Evolutionary conservation across 2,888 invertebrate genomes (phyloP).

Genomic region (Luperina nickerlii): DNA sequence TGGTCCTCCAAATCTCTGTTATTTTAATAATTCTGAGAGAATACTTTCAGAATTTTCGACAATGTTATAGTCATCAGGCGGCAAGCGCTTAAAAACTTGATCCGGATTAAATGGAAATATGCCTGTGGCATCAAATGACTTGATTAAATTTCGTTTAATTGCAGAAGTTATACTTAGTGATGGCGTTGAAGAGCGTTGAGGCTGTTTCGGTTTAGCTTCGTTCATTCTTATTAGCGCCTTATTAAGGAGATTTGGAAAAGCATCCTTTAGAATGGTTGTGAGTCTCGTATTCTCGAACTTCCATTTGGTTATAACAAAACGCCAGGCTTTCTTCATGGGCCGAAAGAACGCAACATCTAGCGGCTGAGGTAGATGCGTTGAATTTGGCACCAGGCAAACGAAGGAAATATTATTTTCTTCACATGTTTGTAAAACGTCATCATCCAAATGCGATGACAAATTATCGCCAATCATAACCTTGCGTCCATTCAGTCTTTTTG

Average conservation of each 20-base stretch:
- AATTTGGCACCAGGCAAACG: too few species aligned
- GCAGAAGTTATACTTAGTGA: background rate
- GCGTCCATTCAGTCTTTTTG: too few species aligned
- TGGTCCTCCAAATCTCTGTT: constrained; percentile 1
- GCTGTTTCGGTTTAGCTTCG: background rate
- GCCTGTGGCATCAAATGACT: background rate
- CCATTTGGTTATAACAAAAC: background rate
- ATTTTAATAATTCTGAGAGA: background rate
- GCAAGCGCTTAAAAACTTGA: constrained; percentile 1
- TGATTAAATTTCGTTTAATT: background rate
- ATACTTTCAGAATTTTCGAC: background rate
- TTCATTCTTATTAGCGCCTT: constrained; percentile 1
- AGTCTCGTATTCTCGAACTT: background rate
- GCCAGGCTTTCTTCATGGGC: too few species aligned
- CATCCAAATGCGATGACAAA: too few species aligned
- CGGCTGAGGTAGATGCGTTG: too few species aligned
- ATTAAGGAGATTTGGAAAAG: background rate
- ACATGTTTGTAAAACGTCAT: too few species aligned
- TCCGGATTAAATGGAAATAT: constrained; percentile 1
- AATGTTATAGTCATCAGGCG: background rate
- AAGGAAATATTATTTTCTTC: too few species aligned
- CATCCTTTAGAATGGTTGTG: background rate
- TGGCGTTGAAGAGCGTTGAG: background rate
- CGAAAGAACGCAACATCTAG: too few species aligned
- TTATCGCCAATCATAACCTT: too few species aligned